A percentile compares a stretch with the other conserved stretches of the same genome.
Evolutionary conservation across 2,888 invertebrate genomes (phyloP).

Genomic region (Malacosoma neustria): DNA sequence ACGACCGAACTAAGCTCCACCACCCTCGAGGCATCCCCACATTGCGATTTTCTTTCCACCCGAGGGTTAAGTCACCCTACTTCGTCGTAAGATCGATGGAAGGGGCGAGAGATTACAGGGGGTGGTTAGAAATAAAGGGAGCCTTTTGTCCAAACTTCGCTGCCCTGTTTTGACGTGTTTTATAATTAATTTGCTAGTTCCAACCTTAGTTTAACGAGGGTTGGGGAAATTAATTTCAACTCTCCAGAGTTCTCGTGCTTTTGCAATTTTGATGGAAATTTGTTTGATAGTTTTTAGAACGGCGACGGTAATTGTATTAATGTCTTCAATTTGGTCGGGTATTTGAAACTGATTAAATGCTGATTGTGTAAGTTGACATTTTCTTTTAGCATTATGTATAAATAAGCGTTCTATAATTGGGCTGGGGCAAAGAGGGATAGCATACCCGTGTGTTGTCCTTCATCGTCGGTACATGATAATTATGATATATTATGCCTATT

Average conservation of each 20-base stretch:
- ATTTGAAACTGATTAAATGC: no score
- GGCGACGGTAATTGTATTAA: background rate
- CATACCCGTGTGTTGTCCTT: no score
- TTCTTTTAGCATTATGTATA: no score
- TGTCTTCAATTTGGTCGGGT: background rate
- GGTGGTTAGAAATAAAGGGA: constrained; percentile 61
- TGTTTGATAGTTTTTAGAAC: background rate
- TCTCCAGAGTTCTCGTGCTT: constrained; percentile 14
- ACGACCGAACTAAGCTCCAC: constrained; percentile 58
- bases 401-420: no score
- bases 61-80: constrained; percentile 68
- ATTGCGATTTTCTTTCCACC: constrained; percentile 63
- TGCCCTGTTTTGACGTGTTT: constrained; percentile 69
- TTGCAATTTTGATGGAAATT: constrained; percentile 3
- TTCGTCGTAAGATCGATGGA: constrained; percentile 65
- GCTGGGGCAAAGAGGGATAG: no score
- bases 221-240: constrained; percentile 46
- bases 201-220: constrained; percentile 59
- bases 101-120: constrained; percentile 60
- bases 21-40: constrained; percentile 38
- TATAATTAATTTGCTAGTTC: constrained; percentile 74
- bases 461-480: no score
- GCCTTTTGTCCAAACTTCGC: constrained; percentile 63
- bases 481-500: no score
- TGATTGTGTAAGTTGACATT: no score